These are phyloP conservation scores for Nymphalis c-album DNA, from an alignment of 2,888 invertebrate genomes.

Conservation along the genomic window DNA sequence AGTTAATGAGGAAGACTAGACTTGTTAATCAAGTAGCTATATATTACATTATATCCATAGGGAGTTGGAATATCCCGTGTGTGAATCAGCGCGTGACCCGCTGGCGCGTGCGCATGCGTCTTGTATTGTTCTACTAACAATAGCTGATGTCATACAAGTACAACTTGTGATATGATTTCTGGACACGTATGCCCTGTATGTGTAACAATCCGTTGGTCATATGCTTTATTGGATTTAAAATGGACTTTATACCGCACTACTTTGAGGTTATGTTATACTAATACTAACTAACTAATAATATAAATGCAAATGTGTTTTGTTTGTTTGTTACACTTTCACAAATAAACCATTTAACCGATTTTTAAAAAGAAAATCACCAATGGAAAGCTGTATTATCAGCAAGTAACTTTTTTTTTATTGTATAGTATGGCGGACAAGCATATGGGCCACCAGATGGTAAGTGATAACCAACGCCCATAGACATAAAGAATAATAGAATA, in stretches of 20 bases:
- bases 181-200: constrained; percentile 41
- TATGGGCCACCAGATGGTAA: no score
- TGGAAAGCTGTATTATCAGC: no score
- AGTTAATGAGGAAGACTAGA: neutral
- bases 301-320: no score
- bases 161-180: constrained; percentile 53
- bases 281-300: no score
- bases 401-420: no score
- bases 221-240: neutral
- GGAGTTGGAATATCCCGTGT: constrained; percentile 53
- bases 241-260: neutral
- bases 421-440: no score
- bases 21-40: neutral
- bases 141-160: constrained; percentile 67
- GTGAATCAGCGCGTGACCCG: constrained; percentile 70
- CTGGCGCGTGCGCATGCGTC: constrained; percentile 53
- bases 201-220: constrained; percentile 11
- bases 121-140: constrained; percentile 66
- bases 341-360: no score
- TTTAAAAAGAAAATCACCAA: no score
- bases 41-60: constrained; percentile 28
- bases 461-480: no score
- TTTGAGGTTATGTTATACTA: no score
- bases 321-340: no score
- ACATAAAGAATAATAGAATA: no score